Evolutionary conservation across 2,113 vertebrate species (phyloP), one percentile per base, ranked within the genome.

Genomic region (Hystrix cristata): DNA sequence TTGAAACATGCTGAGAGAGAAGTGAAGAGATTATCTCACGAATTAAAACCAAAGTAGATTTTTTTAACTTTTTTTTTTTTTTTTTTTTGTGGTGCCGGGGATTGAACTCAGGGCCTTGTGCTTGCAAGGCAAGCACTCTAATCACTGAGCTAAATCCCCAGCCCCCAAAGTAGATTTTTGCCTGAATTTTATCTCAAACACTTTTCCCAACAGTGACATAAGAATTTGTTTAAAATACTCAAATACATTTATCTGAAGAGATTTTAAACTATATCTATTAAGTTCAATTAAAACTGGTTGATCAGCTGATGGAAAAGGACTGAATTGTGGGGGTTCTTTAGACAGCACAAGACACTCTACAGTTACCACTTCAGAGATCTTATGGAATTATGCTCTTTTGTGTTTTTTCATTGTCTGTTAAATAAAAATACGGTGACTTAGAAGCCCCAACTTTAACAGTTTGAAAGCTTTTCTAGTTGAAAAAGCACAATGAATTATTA

Each of bases 21-120:
- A 79, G 57, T 81, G 92, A 89, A 5, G 59, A 81, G 62, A 90
- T 67, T 82, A 90, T 34, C 25, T 59, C 8, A 79, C 59, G 93
- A 80, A 55, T 25, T 94, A 78, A 81, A 97, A 86, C 48, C 51
- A 91, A 90, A 53, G 38, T 67, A 84, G 46, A 93, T 57, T 65
- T 83, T 84, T 87, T n/a, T n/a, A n/a, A n/a, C n/a, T n/a, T n/a
- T n/a, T n/a, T n/a, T n/a, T n/a, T n/a, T n/a, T n/a, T n/a, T n/a
- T n/a, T n/a, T n/a, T n/a, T n/a, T n/a, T n/a, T n/a, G n/a, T n/a
- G n/a, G n/a, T n/a, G n/a, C n/a, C n/a, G n/a, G n/a, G n/a, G n/a
- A n/a, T n/a, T n/a, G n/a, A n/a, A n/a, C n/a, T n/a, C n/a, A n/a
- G n/a, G n/a, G n/a, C n/a, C n/a, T n/a, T n/a, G n/a, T n/a, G n/a